Evolutionary conservation across 2,797 vertebrate species (phyloP).

Genomic region (Chelidonichthys spinosus): DNA sequence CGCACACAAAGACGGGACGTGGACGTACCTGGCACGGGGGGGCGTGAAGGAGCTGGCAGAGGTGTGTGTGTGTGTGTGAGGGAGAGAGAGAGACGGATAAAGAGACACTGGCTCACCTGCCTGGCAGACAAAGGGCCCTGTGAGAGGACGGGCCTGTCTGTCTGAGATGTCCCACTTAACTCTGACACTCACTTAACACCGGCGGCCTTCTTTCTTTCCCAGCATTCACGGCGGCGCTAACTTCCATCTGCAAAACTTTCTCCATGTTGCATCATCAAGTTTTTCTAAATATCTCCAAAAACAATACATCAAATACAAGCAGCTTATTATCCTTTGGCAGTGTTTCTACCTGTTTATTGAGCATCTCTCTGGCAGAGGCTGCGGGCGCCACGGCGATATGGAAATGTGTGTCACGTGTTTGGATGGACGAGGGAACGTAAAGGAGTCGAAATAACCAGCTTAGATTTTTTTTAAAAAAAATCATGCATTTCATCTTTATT

Average conservation of each 20-base stretch:
- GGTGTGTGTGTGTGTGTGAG: constrained; percentile 52
- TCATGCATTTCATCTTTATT: background rate
- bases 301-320: no score
- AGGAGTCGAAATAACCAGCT: no score
- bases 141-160: constrained; percentile 58
- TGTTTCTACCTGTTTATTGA: no score
- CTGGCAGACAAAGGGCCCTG: constrained; percentile 69
- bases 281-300: no score
- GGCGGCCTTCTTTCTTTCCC: constrained; percentile 7
- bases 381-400: no score
- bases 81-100: constrained; percentile 45
- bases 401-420: no score
- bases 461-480: no score
- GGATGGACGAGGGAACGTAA: no score
- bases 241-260: no score
- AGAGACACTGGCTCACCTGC: constrained; percentile 74
- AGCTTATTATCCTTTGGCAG: no score
- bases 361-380: no score
- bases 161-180: constrained; percentile 77
- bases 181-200: constrained; percentile 59
- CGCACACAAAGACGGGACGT: constrained; percentile 76
- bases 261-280: no score
- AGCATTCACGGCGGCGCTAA: background rate
- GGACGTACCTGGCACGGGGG: constrained; percentile 78
- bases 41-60: constrained; percentile 79